Conservation (phyloP, 2,888 invertebrate genomes). For the Fabriciana adippe region DNA sequence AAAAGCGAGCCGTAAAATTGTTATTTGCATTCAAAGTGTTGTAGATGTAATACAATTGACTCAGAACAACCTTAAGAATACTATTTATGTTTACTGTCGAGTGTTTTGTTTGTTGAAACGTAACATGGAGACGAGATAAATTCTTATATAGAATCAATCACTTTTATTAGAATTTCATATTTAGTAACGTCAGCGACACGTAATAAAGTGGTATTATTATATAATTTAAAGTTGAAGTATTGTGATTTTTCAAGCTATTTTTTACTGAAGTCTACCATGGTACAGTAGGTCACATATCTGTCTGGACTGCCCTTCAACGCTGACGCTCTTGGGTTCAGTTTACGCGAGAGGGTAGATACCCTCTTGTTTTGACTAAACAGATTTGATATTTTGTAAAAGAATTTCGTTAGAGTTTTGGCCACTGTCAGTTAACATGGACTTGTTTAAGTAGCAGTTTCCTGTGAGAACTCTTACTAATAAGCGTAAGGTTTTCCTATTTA, state of each 20-base stretch:
- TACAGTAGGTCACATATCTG: no score
- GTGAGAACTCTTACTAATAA: no score
- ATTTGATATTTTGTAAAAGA: no score
- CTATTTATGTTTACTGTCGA: slow-evolving; percentile 27
- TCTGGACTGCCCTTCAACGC: no score
- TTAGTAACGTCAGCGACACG: slow-evolving; percentile 3
- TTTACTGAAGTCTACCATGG: no score
- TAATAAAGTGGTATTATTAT: slow-evolving; percentile 1
- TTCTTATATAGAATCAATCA: slow-evolving; percentile 6
- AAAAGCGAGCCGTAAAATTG: slow-evolving; percentile 24
- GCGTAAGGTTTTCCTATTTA: no score
- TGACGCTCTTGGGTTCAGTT: no score
- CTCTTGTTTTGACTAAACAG: no score
- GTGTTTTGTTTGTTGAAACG: slow-evolving; percentile 17
- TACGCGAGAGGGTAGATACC: no score
- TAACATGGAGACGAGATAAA: slow-evolving; percentile 3
- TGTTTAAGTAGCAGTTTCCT: no score
- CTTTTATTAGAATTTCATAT: background rate
- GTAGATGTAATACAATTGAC: slow-evolving; percentile 23
- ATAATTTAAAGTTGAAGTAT: background rate
- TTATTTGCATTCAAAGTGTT: slow-evolving; percentile 25
- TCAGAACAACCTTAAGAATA: slow-evolving; percentile 26
- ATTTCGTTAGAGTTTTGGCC: no score
- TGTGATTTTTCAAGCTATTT: background rate
- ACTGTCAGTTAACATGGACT: no score